phyloP scores from a whole-genome alignment of 2,888 invertebrate species.

The Anthrax anthrax region DNA sequence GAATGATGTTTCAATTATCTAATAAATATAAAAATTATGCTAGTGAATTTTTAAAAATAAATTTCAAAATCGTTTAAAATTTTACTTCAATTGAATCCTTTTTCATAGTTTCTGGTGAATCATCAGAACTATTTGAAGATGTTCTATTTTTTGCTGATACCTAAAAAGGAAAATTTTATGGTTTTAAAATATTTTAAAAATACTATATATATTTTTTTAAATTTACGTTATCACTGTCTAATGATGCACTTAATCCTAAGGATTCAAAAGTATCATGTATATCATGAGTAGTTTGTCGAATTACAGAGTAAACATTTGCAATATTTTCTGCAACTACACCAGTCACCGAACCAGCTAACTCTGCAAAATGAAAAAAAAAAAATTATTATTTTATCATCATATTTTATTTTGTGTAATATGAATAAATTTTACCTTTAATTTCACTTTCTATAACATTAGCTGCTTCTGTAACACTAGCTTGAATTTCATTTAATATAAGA shows the following conservation, averaged over 20 bases:
- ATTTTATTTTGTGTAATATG: too few species aligned
- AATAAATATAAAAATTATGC: background rate
- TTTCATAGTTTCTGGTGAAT: conserved; percentile 17
- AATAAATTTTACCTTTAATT: conserved; percentile 37
- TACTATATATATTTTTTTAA: background rate
- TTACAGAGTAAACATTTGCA: conserved; percentile 37
- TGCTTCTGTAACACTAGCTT: conserved; percentile 35
- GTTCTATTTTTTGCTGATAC: conserved; percentile 16
- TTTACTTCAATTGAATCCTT: conserved; percentile 23
- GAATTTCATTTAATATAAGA: conserved; percentile 31
- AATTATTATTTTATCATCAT: too few species aligned
- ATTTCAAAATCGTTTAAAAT: background rate
- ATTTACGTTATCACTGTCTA: conserved; percentile 19
- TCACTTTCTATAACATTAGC: conserved; percentile 37
- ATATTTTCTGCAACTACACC: conserved; percentile 38
- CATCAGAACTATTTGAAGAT: conserved; percentile 22
- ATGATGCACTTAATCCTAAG: conserved; percentile 20
- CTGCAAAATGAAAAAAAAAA: conserved; percentile 16
- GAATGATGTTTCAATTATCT: conserved; percentile 11
- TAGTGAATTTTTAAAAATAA: background rate
- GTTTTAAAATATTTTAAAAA: too few species aligned
- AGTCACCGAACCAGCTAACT: conserved; percentile 36
- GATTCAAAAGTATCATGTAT: conserved; percentile 35
- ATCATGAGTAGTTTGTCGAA: conserved; percentile 36
- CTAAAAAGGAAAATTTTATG: background rate